Percentiles rank a stretch among this genome's conserved stretches.
These are phyloP conservation scores for Percina caprodes DNA, from an alignment of 2,113 vertebrate genomes.

Conservation along the genomic window DNA sequence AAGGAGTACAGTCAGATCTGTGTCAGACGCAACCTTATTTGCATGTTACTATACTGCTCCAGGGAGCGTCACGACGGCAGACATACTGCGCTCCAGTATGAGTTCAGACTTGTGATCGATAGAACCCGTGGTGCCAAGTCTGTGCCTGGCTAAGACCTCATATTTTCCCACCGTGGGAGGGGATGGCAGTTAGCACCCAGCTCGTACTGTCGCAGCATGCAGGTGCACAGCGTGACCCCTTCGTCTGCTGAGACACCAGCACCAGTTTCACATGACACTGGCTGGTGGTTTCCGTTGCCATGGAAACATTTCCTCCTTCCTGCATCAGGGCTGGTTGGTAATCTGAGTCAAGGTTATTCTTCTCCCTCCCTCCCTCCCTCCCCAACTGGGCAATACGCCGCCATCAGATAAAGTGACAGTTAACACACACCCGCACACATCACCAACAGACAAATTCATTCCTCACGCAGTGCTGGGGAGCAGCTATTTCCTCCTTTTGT, in stretches of 20 bases:
- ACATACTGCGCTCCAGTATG: constrained; percentile 58
- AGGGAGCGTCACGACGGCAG: constrained; percentile 15
- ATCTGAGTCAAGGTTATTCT: constrained; percentile 88
- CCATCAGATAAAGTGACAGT: constrained; percentile 79
- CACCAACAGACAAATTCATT: constrained; percentile 53
- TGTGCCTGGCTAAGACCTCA: constrained; percentile 44
- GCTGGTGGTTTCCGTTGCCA: constrained; percentile 90
- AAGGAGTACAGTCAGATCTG: neutral
- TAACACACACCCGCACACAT: constrained; percentile 62
- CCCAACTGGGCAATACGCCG: constrained; percentile 73
- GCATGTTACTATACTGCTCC: constrained; percentile 17
- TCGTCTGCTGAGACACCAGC: constrained; percentile 76
- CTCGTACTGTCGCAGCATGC: constrained; percentile 54
- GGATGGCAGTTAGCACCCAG: constrained; percentile 52
- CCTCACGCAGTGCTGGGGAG: constrained; percentile 30
- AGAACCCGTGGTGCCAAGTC: constrained; percentile 27
- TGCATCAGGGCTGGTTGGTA: constrained; percentile 86
- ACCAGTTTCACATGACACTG: constrained; percentile 86
- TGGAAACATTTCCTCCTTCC: constrained; percentile 90
- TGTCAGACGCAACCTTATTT: neutral
- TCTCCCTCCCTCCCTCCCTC: constrained; percentile 61
- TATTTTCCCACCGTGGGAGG: constrained; percentile 59
- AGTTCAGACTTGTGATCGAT: constrained; percentile 50
- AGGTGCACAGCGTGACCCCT: constrained; percentile 74
- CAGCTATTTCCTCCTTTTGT: constrained; percentile 43